Base-by-base conservation (phyloP, 1,140 invertebrate genomes). In the Trichomalopsis sarcophagae region DNA sequence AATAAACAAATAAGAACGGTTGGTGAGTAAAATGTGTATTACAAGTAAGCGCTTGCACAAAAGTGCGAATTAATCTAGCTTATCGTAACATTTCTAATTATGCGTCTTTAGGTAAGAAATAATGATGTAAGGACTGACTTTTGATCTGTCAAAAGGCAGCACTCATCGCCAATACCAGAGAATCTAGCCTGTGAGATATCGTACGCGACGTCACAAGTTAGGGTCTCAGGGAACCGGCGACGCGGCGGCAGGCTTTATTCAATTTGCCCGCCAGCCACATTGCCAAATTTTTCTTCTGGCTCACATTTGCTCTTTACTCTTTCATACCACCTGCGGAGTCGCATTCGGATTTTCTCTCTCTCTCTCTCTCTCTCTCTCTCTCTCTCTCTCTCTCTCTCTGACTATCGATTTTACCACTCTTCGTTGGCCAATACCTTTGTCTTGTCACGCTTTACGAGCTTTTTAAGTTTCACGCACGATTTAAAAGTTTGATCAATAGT, bases 191-290 rank as follows among this genome's bases (percentile, higher is more conserved):
- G 95, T 95, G 95, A 95, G 94, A 95, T 94, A 94, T 94, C 92
- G 91, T 92, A 91, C 89, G 90, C 92, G 93, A 94, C 94, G 94
- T 95, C 95, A 95, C 95, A 95, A 95, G 95, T 95, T 95, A 95
- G 95, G 95, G 95, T 96, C 95, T 96, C 95, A 96, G 95, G 95
- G 95, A 95, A 95, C 93, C 94, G 95, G 95, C 93, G 93, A 95
- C 93, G 93, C 93, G 92, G 91, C 92, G 93, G 92, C 90, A 92
- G 92, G 90, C 90, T 92, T 90, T 44, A 44, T 90, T 90, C 84
- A 91, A 84, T 69, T 91, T 89, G 91, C 92, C 92, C 89, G 91
- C 90, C 90, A 89, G 90, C 91, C 90, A 50, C 73, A 36, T 66
- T 66, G 30, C 66, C 68, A 79, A 66, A 66, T 50, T 55, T 86